phyloP scores from a whole-genome alignment of 37 sponge, comb jelly and placozoan species.

The Petrosia ficiformis region DNA sequence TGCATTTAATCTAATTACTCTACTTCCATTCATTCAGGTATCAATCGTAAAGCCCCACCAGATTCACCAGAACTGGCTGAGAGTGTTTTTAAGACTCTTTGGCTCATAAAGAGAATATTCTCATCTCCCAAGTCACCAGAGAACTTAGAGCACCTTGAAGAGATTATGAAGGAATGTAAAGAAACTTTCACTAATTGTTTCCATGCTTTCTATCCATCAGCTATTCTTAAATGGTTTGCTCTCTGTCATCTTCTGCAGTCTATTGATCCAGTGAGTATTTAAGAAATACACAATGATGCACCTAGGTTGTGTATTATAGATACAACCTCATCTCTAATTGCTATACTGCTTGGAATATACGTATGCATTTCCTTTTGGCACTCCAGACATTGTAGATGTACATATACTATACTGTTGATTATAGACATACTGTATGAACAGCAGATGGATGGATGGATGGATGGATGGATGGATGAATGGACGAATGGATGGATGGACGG shows the following conservation, averaged over 20 bases:
- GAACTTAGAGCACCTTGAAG: slow-evolving; percentile 1
- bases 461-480: too few species aligned
- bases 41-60: background rate
- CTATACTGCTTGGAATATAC: background rate
- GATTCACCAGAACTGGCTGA: slow-evolving; percentile 70
- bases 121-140: slow-evolving; percentile 15
- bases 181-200: slow-evolving; percentile 74
- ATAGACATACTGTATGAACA: too few species aligned
- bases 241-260: slow-evolving; percentile 69
- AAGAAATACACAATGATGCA: too few species aligned
- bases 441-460: too few species aligned
- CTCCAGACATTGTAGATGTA: too few species aligned
- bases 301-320: too few species aligned
- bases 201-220: slow-evolving; percentile 90
- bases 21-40: too few species aligned
- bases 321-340: slow-evolving; percentile 10
- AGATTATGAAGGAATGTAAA: slow-evolving; percentile 40
- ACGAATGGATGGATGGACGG: too few species aligned
- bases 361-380: too few species aligned
- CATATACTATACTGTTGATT: too few species aligned
- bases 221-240: slow-evolving; percentile 77
- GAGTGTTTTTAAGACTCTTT: slow-evolving; percentile 36
- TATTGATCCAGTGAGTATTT: slow-evolving; percentile 71
- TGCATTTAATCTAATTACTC: too few species aligned
- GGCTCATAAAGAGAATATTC: slow-evolving; percentile 55